Conservation (phyloP, 2,113 vertebrate species). For the Sisor rabdophorus region DNA sequence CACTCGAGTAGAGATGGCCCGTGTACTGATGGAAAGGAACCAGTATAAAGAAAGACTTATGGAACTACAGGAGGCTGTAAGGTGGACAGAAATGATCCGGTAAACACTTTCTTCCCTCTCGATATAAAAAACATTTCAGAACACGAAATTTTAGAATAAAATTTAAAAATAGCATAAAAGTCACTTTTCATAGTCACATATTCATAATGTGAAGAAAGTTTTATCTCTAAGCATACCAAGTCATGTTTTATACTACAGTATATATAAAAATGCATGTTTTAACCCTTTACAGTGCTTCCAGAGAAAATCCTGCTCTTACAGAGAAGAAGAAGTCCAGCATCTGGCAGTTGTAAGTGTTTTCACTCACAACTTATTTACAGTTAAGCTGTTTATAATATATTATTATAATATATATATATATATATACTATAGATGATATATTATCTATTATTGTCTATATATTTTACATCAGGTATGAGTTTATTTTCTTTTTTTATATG, state of each 20-base stretch:
- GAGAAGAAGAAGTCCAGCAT: slow-evolving; percentile 99
- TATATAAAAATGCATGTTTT: slow-evolving; percentile 16
- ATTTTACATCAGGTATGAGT: not conserved
- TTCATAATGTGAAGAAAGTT: not conserved
- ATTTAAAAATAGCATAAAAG: too few species aligned
- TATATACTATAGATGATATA: too few species aligned
- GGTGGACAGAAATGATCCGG: slow-evolving; percentile 99
- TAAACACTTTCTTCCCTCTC: slow-evolving; percentile 46
- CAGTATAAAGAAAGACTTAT: slow-evolving; percentile 97
- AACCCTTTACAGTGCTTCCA: slow-evolving; percentile 79
- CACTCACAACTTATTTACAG: not conserved
- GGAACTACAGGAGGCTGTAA: slow-evolving; percentile 96
- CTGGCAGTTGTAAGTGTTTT: slow-evolving; percentile 92
- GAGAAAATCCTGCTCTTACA: slow-evolving; percentile 85
- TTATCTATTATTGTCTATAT: not conserved
- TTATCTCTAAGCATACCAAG: not conserved
- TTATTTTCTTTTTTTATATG: slow-evolving; percentile 3
- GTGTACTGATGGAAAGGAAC: slow-evolving; percentile 97
- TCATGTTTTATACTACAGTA: not conserved
- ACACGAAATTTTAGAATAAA: too few species aligned
- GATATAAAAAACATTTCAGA: too few species aligned
- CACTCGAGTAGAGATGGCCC: slow-evolving; percentile 94
- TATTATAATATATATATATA: too few species aligned
- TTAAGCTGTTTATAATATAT: too few species aligned
- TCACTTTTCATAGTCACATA: too few species aligned